Percentiles rank a stretch among this genome's conserved stretches.
These are phyloP conservation scores for Anagyrus pseudococci DNA, from an alignment of 2,888 invertebrate genomes.

Conservation along the genomic window DNA sequence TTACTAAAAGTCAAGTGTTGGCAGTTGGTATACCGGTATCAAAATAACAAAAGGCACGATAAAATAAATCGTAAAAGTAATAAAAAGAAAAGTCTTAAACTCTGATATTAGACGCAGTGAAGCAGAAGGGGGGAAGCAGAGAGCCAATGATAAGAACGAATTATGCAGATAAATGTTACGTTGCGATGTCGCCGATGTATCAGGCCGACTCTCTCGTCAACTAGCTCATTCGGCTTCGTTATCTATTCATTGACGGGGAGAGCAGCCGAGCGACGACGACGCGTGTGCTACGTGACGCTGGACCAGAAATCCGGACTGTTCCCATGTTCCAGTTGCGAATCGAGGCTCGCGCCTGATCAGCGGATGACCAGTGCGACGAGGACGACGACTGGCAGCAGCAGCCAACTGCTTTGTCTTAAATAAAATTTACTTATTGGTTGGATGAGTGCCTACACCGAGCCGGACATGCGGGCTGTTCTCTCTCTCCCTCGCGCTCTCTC, in stretches of 20 bases:
- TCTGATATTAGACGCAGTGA: slow-evolving; percentile 50
- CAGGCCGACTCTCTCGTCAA: slow-evolving; percentile 55
- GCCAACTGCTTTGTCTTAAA: slow-evolving; percentile 30
- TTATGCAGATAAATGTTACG: slow-evolving; percentile 60
- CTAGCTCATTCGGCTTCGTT: slow-evolving; percentile 61
- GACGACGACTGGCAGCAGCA: too few relatives aligned
- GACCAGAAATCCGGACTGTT: slow-evolving; percentile 59
- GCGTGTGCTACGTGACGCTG: slow-evolving; percentile 54
- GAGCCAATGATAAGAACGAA: slow-evolving; percentile 59
- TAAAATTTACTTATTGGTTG: slow-evolving; percentile 17
- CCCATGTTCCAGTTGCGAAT: slow-evolving; percentile 58
- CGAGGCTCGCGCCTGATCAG: slow-evolving; percentile 3
- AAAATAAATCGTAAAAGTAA: too few relatives aligned
- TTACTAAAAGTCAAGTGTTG: too few relatives aligned
- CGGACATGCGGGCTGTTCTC: slow-evolving; percentile 38
- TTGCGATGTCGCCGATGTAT: slow-evolving; percentile 56
- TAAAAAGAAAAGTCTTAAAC: too few relatives aligned
- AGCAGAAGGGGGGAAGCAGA: slow-evolving; percentile 41
- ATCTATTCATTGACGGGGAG: slow-evolving; percentile 60
- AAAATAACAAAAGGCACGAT: too few relatives aligned
- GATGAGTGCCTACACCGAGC: slow-evolving; percentile 10
- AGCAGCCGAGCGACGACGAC: slow-evolving; percentile 42
- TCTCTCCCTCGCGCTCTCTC: not conserved
- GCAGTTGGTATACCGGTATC: too few relatives aligned
- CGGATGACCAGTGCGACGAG: slow-evolving; percentile 34